Percentiles rank a stretch among this genome's conserved stretches.
phyloP scores from a whole-genome alignment of 2,888 invertebrate genomes.

The Apotomis betuletana region DNA sequence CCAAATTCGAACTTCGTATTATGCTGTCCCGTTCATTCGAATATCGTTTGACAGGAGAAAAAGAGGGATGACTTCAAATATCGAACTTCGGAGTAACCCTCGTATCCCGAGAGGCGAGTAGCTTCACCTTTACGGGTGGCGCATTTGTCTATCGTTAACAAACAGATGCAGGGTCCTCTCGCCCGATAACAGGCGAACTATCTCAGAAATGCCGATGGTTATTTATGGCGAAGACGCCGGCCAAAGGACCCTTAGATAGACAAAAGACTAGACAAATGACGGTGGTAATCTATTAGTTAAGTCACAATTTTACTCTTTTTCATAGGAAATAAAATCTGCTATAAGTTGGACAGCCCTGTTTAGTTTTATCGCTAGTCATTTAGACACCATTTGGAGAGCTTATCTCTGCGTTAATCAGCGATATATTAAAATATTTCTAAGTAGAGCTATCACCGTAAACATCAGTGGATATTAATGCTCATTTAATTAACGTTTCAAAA shows the following conservation, averaged over 20 bases:
- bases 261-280: constrained; percentile 80
- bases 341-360: constrained; percentile 5
- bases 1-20: too few relatives aligned
- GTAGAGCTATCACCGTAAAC: constrained; percentile 29
- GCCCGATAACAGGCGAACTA: constrained; percentile 74
- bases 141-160: constrained; percentile 63
- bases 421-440: constrained; percentile 24
- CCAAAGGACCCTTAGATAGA: constrained; percentile 63
- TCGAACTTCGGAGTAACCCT: neutral
- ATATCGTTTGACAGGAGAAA: too few relatives aligned
- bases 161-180: constrained; percentile 72
- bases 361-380: constrained; percentile 30
- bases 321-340: constrained; percentile 48
- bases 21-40: too few relatives aligned
- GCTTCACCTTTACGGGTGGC: constrained; percentile 73
- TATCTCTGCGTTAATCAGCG: constrained; percentile 20
- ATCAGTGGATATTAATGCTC: constrained; percentile 31
- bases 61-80: too few relatives aligned
- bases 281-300: constrained; percentile 71
- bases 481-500: constrained; percentile 37
- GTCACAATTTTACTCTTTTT: constrained; percentile 42
- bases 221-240: constrained; percentile 73
- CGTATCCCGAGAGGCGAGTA: constrained; percentile 48
- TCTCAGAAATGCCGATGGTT: constrained; percentile 76
- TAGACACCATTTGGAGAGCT: constrained; percentile 20